A percentile compares a stretch with the other conserved stretches of the same genome.
These are phyloP conservation scores for Hemithea aestivaria DNA, from an alignment of 2,888 invertebrate species.

Conservation along the genomic window DNA sequence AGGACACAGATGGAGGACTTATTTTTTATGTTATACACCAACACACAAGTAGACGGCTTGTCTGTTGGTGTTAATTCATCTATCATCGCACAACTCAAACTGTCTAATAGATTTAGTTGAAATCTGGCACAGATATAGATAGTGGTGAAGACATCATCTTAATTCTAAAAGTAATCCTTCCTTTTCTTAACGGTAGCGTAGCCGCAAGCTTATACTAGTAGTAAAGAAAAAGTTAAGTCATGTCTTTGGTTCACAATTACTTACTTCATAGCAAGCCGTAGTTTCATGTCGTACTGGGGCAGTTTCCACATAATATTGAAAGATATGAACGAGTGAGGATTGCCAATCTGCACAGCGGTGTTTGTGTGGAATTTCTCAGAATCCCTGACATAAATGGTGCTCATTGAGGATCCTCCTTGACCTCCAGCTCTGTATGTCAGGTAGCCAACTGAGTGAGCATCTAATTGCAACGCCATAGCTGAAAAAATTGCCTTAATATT, in stretches of 20 bases:
- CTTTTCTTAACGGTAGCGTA: too few species aligned
- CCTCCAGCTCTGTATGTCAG: conserved; percentile 88
- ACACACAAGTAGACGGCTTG: too few species aligned
- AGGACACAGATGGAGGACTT: too few species aligned
- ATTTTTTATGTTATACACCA: too few species aligned
- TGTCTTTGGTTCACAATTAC: conserved; percentile 39
- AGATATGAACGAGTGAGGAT: conserved; percentile 87
- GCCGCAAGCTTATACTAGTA: too few species aligned
- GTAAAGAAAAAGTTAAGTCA: too few species aligned
- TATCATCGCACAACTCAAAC: too few species aligned
- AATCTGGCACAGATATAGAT: too few species aligned
- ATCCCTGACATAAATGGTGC: conserved; percentile 88
- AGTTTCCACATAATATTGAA: conserved; percentile 89
- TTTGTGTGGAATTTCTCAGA: conserved; percentile 84
- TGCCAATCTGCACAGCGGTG: conserved; percentile 88
- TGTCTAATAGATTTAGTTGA: too few species aligned
- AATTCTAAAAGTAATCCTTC: too few species aligned
- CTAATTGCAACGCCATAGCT: conserved; percentile 92
- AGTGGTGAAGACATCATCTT: too few species aligned
- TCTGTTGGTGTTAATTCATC: too few species aligned
- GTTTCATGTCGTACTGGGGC: conserved; percentile 86
- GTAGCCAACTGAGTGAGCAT: conserved; percentile 92
- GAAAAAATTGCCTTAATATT: conserved; percentile 11
- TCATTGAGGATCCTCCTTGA: conserved; percentile 84
- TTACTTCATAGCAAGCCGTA: conserved; percentile 89